Evolutionary conservation across 2,888 invertebrate genomes (phyloP).

Genomic region (Chouioia cunea): DNA sequence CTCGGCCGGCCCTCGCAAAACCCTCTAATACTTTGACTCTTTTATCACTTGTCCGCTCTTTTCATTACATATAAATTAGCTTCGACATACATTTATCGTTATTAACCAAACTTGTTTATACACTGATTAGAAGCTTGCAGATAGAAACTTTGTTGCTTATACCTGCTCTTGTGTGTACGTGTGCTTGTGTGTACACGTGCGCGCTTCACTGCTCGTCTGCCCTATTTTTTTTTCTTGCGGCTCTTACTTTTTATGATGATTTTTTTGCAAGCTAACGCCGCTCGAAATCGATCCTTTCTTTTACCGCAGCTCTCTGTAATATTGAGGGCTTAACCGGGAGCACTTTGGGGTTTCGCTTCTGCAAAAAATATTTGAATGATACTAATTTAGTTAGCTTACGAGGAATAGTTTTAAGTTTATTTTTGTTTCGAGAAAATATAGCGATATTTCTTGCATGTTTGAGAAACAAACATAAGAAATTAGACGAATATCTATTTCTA

Average conservation of each 20-base stretch:
- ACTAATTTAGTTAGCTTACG: slow-evolving; percentile 5
- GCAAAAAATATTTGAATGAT: slow-evolving; percentile 26
- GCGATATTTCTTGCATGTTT: too few relatives aligned
- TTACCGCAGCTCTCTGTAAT: slow-evolving; percentile 18
- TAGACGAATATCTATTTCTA: too few relatives aligned
- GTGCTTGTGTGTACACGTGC: too few relatives aligned
- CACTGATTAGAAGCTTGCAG: too few relatives aligned
- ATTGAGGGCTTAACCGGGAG: slow-evolving; percentile 23
- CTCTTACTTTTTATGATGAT: slow-evolving; percentile 17
- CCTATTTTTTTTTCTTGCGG: too few relatives aligned
- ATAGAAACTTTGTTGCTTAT: not conserved
- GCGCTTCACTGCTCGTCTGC: too few relatives aligned
- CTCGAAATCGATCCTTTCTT: slow-evolving; percentile 36
- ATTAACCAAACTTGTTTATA: slow-evolving; percentile 23
- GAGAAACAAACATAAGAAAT: too few relatives aligned
- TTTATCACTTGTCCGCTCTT: slow-evolving; percentile 32
- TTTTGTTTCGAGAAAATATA: too few relatives aligned
- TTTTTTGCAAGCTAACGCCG: slow-evolving; percentile 20
- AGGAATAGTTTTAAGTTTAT: too few relatives aligned
- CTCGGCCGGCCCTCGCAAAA: too few relatives aligned
- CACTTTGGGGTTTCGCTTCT: slow-evolving; percentile 5
- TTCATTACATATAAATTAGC: slow-evolving; percentile 25
- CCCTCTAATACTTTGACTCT: slow-evolving; percentile 1
- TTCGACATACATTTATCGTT: slow-evolving; percentile 29
- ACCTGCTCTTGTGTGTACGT: slow-evolving; percentile 11